Evolutionary conservation across 2,113 vertebrate species (phyloP), one percentile per base, ranked within the genome.

Genomic region (Cheirogaleus medius): DNA sequence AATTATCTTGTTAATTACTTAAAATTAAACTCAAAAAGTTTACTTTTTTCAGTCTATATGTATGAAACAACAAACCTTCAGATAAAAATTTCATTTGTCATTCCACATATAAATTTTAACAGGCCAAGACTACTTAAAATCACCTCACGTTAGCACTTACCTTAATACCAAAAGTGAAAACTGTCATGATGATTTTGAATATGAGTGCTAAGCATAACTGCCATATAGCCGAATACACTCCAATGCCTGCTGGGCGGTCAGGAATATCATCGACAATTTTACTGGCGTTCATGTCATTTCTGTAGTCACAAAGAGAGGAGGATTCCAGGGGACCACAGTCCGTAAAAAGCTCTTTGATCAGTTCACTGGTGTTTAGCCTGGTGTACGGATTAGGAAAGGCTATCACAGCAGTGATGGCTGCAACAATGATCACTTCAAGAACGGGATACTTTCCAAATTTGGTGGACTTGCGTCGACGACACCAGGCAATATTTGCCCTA

Each of bases 131-230:
- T 52, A 69, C 21, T 63, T 81, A 58, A 78, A 23, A 84, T 27
- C 64, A 69, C 74, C 10, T 82, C 56, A 60, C 39, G 42, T 64
- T 87, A 95, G 76, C 34, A 83, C 95, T 98, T 98, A 99, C 99
- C 99, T 99, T 99, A 87, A 99, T 99, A 84, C 99, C 99, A 56
- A 99, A 99, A 52, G 99, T 99, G 98, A 99, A 99, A 64, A 99
- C 99, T 63, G 99, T 99, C 99, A 99, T 99, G 98, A 99, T 99
- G 98, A 99, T 99, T 98, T 99, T 99, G 97, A 99, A 99, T 98
- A 99, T 98, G 91, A 99, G 99, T 0, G 99, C 99, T 98, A 99
- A 98, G 97, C 99, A 99, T 37, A 99, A 98, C 98, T 99, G 99
- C 99, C 99, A 99, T 98, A 99, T 99, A 96, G 99, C 99, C 7